A percentile compares a stretch with the other conserved stretches of the same genome.
These are phyloP conservation scores for Drosophila helvetica DNA, from an alignment of 2,888 invertebrate genomes.

Conservation along the genomic window DNA sequence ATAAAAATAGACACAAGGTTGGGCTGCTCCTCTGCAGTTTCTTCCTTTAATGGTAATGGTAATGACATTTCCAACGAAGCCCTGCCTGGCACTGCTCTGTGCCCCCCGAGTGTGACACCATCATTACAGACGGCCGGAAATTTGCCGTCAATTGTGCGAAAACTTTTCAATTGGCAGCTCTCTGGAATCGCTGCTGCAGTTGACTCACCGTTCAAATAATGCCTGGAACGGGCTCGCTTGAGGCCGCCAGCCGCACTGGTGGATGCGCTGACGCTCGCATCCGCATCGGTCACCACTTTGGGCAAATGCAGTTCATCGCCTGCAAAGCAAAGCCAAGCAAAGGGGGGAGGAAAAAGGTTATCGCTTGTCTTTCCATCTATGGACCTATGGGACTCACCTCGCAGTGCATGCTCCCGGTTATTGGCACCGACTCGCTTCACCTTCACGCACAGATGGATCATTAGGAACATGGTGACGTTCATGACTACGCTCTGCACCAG, in stretches of 20 bases:
- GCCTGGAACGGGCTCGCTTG: constrained; percentile 82
- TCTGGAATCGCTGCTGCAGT: constrained; percentile 5
- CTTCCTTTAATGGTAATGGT: neutral
- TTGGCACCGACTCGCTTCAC: constrained; percentile 90
- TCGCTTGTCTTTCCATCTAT: constrained; percentile 12
- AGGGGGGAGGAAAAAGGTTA: neutral
- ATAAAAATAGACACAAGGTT: constrained; percentile 26
- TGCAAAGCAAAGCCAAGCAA: constrained; percentile 38
- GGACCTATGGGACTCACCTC: constrained; percentile 87
- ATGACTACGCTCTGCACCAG: constrained; percentile 98
- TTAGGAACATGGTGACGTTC: constrained; percentile 97
- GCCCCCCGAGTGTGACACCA: neutral
- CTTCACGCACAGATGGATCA: constrained; percentile 96
- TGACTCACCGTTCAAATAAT: constrained; percentile 83
- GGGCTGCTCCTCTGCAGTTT: constrained; percentile 14
- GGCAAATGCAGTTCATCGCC: constrained; percentile 83
- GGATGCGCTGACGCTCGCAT: constrained; percentile 78
- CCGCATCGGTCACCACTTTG: constrained; percentile 82
- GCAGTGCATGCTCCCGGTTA: constrained; percentile 89
- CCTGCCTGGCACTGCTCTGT: neutral
- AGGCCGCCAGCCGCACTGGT: constrained; percentile 73
- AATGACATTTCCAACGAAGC: constrained; percentile 6
- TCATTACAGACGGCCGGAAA: constrained; percentile 12
- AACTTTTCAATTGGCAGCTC: neutral
- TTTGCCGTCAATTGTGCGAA: constrained; percentile 29